phyloP scores from a whole-genome alignment of 35 echinoderm and acorn worm species.

The Stichopus chloronotus region DNA sequence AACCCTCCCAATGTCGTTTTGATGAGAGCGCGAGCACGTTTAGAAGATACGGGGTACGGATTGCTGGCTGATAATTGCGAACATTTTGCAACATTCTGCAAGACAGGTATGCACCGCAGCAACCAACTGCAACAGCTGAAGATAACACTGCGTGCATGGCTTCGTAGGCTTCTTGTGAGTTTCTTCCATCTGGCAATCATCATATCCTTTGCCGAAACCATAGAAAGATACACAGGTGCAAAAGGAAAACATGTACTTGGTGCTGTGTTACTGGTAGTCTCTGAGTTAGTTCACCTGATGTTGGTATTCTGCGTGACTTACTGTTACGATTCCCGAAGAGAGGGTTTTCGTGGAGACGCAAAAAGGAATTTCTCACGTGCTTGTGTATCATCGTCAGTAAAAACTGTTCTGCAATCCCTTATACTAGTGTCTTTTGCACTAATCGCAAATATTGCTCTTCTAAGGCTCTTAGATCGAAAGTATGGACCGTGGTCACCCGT shows the following conservation, averaged over 20 bases:
- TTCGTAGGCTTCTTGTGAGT: neutral
- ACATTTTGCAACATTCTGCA: slow-evolving; percentile 60
- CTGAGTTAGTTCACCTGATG: neutral
- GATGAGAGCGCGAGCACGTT: slow-evolving; percentile 12
- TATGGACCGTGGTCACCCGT: neutral
- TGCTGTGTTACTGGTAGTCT: neutral
- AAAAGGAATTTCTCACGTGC: neutral
- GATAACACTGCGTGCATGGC: slow-evolving; percentile 1
- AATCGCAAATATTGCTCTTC: neutral
- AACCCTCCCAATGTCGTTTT: slow-evolving; percentile 54
- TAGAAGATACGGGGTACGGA: slow-evolving; percentile 42
- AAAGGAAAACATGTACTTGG: neutral
- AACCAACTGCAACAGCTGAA: slow-evolving; percentile 20
- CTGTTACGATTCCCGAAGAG: neutral
- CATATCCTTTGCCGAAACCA: slow-evolving; percentile 14
- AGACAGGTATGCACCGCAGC: slow-evolving; percentile 43
- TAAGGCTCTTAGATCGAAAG: neutral
- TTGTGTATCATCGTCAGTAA: neutral
- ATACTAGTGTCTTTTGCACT: neutral
- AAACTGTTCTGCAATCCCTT: neutral
- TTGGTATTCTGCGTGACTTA: neutral
- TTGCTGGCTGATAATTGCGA: slow-evolving; percentile 58
- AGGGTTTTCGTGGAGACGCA: neutral
- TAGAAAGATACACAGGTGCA: neutral
- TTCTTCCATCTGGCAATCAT: neutral